Percentiles rank a stretch among this genome's conserved stretches.
Evolutionary conservation across 2,888 invertebrate genomes (phyloP).

Genomic region (Amblyjoppa fuscipennis): DNA sequence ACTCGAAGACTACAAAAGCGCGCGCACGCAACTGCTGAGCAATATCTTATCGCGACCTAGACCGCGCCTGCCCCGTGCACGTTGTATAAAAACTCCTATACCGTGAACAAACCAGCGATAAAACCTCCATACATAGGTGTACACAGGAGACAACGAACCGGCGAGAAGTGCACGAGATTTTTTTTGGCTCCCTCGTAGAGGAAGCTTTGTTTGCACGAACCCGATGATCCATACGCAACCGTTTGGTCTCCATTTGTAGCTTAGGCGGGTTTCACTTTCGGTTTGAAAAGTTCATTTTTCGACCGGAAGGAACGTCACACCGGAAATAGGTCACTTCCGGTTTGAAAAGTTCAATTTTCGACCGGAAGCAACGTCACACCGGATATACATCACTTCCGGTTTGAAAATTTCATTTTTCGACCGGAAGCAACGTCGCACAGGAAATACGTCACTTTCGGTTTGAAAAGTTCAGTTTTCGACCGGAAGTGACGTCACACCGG

Average conservation of each 20-base stretch:
- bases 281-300: too few species aligned
- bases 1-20: background rate
- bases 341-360: too few species aligned
- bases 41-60: constrained; percentile 41
- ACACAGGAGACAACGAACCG: background rate
- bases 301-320: too few species aligned
- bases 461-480: too few species aligned
- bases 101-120: constrained; percentile 3
- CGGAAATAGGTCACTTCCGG: too few species aligned
- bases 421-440: too few species aligned
- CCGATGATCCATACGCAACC: background rate
- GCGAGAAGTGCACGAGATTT: background rate
- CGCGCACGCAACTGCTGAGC: constrained; percentile 6
- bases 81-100: constrained; percentile 8
- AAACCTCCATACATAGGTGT: background rate
- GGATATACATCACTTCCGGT: background rate
- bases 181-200: background rate
- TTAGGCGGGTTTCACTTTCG: background rate
- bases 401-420: too few species aligned
- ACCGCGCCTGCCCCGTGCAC: background rate
- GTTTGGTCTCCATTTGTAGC: background rate
- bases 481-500: too few species aligned
- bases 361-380: too few species aligned
- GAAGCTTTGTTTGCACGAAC: background rate
- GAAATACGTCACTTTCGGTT: background rate